Base-by-base conservation (phyloP, 2,113 vertebrate species). In the Tragelaphus buxtoni region DNA sequence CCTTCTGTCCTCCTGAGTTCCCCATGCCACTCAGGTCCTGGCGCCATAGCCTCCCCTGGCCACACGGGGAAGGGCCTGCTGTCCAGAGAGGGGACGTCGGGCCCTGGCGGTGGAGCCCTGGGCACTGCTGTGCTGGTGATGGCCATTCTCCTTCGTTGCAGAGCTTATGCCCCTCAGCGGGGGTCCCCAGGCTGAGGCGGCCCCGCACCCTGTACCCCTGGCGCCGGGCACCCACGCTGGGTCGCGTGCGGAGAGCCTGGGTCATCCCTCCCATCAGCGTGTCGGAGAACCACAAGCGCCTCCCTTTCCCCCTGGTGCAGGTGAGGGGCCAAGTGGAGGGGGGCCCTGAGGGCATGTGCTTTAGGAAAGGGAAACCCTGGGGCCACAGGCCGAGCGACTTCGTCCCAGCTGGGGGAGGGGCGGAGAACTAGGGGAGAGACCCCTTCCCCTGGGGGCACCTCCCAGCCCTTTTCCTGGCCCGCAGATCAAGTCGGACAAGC, bases 401-500 rank as follows among this genome's bases (percentile, higher is more conserved):
- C 61, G 18, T 17, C 84, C 92, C 13, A 18, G 28, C 30, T 35
- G 35, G 39, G 30, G 51, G 65, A 63, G 81, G 55, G 42, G 3
- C 63, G 1, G 8, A 20, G 58, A 14, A 10, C 93, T n/a, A 53
- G 30, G 28, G n/a, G 74, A 26, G 47, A 79, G 47, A n/a, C 47
- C 17, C 22, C 24, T 9, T 1, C 2, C 28, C 26, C 11, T 49
- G 14, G 13, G 3, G 18, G 42, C 22, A 49, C 7, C 18, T 51
- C 3, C 30, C 91, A 72, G 24, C 47, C 82, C 0, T 0, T 6
- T 2, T 42, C 79, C 90, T 86, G 80, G 55, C 81, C 49, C 11
- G 12, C 97, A 99, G 99, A 99, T 99, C 97, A 99, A 99, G 97
- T 99, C 99, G 0, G 99, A 99, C 98, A 99, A 99, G 98, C 98